Percentiles rank a stretch among this genome's conserved stretches.
Conservation (phyloP, 2,113 vertebrate genomes). For the Tragelaphus strepsiceros region DNA sequence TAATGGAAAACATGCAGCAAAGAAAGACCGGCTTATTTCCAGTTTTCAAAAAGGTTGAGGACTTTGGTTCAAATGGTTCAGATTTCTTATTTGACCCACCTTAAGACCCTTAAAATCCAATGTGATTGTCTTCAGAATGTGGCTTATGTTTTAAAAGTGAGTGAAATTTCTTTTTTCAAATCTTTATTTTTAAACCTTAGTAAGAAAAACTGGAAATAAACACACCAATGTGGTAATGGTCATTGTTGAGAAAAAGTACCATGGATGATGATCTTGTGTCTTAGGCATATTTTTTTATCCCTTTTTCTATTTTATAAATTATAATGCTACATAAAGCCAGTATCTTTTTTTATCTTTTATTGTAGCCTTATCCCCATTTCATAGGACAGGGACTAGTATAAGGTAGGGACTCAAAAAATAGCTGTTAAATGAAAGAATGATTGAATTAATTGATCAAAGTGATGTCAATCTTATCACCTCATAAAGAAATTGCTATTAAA, state of each 20-base stretch:
- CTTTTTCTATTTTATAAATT: neutral
- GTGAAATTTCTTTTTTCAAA: neutral
- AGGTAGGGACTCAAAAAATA: neutral
- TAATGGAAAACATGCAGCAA: constrained; percentile 31
- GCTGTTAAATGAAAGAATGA: neutral
- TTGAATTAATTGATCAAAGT: neutral
- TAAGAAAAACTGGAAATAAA: neutral
- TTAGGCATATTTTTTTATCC: neutral
- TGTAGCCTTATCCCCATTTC: neutral
- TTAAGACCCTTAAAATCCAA: constrained; percentile 29
- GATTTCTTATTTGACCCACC: neutral
- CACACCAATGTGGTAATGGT: neutral
- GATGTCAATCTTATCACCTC: neutral
- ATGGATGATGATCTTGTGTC: neutral
- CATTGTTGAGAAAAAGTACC: neutral
- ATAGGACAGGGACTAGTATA: neutral
- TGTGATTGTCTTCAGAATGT: neutral
- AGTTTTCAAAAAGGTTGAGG: neutral
- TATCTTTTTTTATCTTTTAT: neutral
- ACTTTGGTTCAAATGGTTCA: constrained; percentile 13
- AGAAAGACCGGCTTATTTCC: constrained; percentile 31
- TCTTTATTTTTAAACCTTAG: neutral
- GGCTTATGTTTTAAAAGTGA: neutral
- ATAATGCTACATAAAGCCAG: neutral
- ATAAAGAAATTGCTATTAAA: neutral